Evolutionary conservation across 2,797 vertebrate species (phyloP), one percentile per base, ranked within the genome.

Genomic region (Trichosurus vulpecula): DNA sequence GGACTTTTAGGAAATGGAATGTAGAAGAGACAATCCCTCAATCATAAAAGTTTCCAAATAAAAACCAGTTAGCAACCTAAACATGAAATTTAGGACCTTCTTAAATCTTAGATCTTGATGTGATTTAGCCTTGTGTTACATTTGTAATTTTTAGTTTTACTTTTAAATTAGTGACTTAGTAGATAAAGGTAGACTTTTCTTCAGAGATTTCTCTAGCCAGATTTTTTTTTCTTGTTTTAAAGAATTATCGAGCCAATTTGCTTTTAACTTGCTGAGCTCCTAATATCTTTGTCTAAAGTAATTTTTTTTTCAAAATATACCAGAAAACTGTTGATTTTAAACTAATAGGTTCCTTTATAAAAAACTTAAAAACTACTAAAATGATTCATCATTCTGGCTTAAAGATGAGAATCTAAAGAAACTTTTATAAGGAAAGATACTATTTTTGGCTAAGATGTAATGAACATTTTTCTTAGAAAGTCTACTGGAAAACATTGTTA

Each of bases 301-400:
- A 97, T 90, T 91, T 95, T 90, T 53, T 90, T 95, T 97, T 97
- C 91, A 95, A 9, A 91, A 93, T 58, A 13, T 56, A 92, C 57
- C 27, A 22, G 9, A 93, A 96, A 94, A 54, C 91, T 95, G 47
- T 96, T 97, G 95, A 95, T 55, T 93, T 91, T 54, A 51, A 95
- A 92, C 58, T 74, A 2, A 92, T 96, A 90, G 81, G 54, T 94
- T 13, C 56, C 81, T 58, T 90, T 57, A 2, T 4, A 5, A 41
- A 0, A 74, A 74, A 74, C 5, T 87, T 96, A 47, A 90, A 97
- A 95, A 52, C 41, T 66, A 91, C 1, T 96, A 91, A 92, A 96
- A 90, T 58, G 91, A 90, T 53, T 14, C 95, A 12, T 54, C 93
- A 55, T 92, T 95, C 52, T 57, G 91, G 16, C n/a, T 25, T 57